Evolutionary conservation across 2,888 invertebrate genomes (phyloP), one percentile per base, ranked within the genome.

Genomic region (Pammene aurita): DNA sequence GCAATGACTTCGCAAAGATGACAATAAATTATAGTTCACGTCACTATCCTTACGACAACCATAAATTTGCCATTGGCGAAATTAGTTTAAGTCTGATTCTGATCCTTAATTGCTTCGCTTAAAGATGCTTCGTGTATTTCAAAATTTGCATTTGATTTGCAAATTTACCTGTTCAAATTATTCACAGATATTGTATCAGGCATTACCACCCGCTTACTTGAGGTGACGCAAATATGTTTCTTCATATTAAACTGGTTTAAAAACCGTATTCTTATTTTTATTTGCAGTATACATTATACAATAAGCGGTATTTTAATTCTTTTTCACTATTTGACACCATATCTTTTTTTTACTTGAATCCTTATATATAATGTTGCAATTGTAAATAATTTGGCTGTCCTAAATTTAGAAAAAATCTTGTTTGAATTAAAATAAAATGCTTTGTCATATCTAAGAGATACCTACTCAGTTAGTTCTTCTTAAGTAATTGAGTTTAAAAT

Each of bases 1-100:
- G 87, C 89, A 87, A 90, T 89, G 87, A 87, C 85, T 84, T 85
- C 83, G 85, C 85, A 87, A 89, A 88, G 88, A 86, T 85, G 85
- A 84, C 85, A 82, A 92, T 91, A 91, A 91, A 91, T 91, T 89
- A 89, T 85, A 82, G 85, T 87, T 86, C 86, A 86, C 84, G 86
- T 84, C 79, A 85, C 85, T 85, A 81, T 82, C 81, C 80, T 82
- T 79, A 78, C 75, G 70, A 77, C 84, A 76, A 82, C 60, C 11
- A 72, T 76, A 72, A 70, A 72, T 73, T 74, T 76, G 70, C 78
- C 71, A 38, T 58, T 54, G 46, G 13, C 57, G 38, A 61, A 72
- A 72, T 2, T 58, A 9, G 41, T 65, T 62, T 16, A 48, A 9
- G 42, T 65, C 7, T 60, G 26, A 84, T 73, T 76, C 41, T 81